phyloP scores from a whole-genome alignment of 2,888 invertebrate genomes.

The Noctua janthina region DNA sequence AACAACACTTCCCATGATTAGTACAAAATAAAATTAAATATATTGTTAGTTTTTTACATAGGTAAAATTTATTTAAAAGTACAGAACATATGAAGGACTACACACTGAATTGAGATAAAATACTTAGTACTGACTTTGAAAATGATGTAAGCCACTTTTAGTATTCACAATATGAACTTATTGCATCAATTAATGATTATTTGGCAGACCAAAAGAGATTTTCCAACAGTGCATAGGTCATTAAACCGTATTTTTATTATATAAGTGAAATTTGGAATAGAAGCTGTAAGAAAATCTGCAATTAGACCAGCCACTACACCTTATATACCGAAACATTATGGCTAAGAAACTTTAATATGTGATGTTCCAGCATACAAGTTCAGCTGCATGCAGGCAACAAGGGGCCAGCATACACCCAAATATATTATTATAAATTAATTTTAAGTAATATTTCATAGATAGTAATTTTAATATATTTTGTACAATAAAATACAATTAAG shows the following conservation, averaged over 20 bases:
- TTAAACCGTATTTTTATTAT: conserved; percentile 86
- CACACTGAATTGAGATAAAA: conserved; percentile 91
- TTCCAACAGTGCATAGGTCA: conserved; percentile 90
- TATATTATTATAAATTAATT: conserved; percentile 84
- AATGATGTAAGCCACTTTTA: conserved; percentile 90
- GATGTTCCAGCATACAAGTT: conserved; percentile 90
- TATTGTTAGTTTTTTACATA: conserved; percentile 91
- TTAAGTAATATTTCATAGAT: conserved; percentile 90
- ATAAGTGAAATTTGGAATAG: conserved; percentile 89
- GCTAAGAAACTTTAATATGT: conserved; percentile 88
- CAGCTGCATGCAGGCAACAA: conserved; percentile 89
- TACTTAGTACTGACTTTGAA: conserved; percentile 89
- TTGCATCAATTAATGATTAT: conserved; percentile 89
- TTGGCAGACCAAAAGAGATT: conserved; percentile 91
- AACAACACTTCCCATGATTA: conserved; percentile 91
- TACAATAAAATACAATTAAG: conserved; percentile 93
- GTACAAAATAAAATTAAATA: conserved; percentile 91
- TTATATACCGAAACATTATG: conserved; percentile 90
- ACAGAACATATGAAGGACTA: conserved; percentile 90
- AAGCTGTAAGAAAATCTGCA: conserved; percentile 91
- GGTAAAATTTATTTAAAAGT: conserved; percentile 90
- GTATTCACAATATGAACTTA: conserved; percentile 90
- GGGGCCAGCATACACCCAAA: conserved; percentile 89
- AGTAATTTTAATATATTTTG: conserved; percentile 92
- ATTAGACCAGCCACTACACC: conserved; percentile 90